Conservation (phyloP, 1,140 invertebrate species). For the Patella vulgata region DNA sequence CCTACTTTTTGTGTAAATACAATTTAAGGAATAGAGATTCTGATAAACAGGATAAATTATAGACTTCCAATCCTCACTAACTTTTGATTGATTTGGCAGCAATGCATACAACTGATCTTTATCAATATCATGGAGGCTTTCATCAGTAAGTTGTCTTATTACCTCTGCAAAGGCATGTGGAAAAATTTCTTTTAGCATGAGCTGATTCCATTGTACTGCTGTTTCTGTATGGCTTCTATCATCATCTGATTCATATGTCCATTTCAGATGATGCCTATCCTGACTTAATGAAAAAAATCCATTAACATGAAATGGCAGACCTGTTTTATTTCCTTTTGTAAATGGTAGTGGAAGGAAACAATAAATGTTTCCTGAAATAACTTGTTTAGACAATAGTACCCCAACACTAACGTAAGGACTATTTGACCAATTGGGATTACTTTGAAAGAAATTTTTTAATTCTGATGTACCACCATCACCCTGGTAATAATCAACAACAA, state of each 20-base stretch:
- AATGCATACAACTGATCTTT: too few relatives aligned
- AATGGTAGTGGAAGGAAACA: conserved; percentile 59
- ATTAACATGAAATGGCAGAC: conserved; percentile 58
- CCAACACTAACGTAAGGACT: conserved; percentile 18
- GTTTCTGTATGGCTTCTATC: conserved; percentile 35
- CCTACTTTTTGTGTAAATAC: too few relatives aligned
- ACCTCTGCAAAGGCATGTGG: conserved; percentile 34
- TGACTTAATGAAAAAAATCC: conserved; percentile 57
- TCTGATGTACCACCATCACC: background rate
- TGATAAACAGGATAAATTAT: too few relatives aligned
- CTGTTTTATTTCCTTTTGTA: conserved; percentile 40
- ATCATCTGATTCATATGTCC: conserved; percentile 40
- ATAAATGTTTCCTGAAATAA: conserved; percentile 47
- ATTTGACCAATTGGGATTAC: conserved; percentile 6
- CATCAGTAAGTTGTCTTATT: too few relatives aligned
- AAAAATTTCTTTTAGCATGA: conserved; percentile 45
- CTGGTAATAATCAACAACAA: conserved; percentile 17
- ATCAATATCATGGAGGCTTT: too few relatives aligned
- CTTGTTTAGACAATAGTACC: conserved; percentile 15
- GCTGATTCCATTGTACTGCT: conserved; percentile 51
- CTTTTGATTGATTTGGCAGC: too few relatives aligned
- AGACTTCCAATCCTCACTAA: too few relatives aligned
- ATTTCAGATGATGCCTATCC: conserved; percentile 56
- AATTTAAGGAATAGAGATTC: too few relatives aligned
- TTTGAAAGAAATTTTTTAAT: conserved; percentile 3